These are phyloP conservation scores for Tupiocoris notatus DNA, from an alignment of 2,888 invertebrate genomes.

Conservation along the genomic window DNA sequence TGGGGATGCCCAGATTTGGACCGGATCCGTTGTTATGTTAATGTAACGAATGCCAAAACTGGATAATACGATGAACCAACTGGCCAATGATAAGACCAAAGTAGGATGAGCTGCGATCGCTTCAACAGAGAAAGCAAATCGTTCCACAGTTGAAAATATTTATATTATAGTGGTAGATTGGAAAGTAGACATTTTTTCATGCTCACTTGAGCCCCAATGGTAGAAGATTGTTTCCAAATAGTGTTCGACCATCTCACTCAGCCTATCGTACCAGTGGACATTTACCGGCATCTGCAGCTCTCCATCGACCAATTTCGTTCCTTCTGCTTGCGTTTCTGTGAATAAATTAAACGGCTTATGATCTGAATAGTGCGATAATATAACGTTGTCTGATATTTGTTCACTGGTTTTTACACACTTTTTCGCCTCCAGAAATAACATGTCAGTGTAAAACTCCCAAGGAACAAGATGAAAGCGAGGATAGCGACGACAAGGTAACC, in stretches of 20 bases:
- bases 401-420: too few species aligned
- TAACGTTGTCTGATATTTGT: too few species aligned
- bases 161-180: background rate
- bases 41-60: slow-evolving; percentile 68
- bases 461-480: slow-evolving; percentile 10
- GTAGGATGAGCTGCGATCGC: slow-evolving; percentile 69
- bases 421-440: background rate
- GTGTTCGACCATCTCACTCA: slow-evolving; percentile 50
- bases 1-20: slow-evolving; percentile 90
- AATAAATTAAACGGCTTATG: background rate
- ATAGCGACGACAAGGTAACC: slow-evolving; percentile 56
- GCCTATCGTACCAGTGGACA: slow-evolving; percentile 7
- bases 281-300: background rate
- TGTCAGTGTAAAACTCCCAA: background rate
- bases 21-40: slow-evolving; percentile 79
- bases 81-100: slow-evolving; percentile 63
- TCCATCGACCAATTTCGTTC: background rate
- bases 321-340: background rate
- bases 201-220: slow-evolving; percentile 56
- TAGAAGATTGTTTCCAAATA: slow-evolving; percentile 55
- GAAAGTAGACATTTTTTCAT: too few species aligned
- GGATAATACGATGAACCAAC: slow-evolving; percentile 63
- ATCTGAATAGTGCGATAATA: too few species aligned
- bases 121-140: slow-evolving; percentile 34
- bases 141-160: too few species aligned